Conservation (phyloP, 2,888 invertebrate species). For the Trissoscelio sp. region DNA sequence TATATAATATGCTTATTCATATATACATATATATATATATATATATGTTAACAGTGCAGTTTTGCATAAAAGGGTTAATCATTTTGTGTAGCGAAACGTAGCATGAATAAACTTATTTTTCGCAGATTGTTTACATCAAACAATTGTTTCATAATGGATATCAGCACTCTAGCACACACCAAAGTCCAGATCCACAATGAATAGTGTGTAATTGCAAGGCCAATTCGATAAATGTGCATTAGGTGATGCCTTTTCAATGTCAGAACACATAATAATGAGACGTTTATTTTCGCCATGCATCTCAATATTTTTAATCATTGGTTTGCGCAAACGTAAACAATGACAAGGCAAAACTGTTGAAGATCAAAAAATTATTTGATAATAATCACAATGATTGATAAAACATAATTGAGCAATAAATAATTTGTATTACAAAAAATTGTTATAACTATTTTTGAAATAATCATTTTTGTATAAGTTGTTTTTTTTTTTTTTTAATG, state of each 20-base stretch:
- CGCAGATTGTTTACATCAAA: conserved; percentile 19
- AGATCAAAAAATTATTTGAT: neutral
- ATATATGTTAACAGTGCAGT: too few relatives aligned
- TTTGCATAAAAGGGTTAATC: neutral
- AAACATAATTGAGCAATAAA: too few relatives aligned
- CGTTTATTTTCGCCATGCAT: conserved; percentile 36
- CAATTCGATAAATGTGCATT: conserved; percentile 21
- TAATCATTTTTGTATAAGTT: too few relatives aligned
- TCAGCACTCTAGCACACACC: conserved; percentile 6
- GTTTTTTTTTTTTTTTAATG: too few relatives aligned
- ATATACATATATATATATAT: too few relatives aligned
- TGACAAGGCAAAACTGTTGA: neutral
- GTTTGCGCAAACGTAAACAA: conserved; percentile 28
- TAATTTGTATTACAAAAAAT: too few relatives aligned
- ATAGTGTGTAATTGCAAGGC: conserved; percentile 38
- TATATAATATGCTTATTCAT: too few relatives aligned
- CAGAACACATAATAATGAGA: conserved; percentile 7
- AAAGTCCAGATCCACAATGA: conserved; percentile 51
- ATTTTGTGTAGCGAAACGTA: too few relatives aligned
- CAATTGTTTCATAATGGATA: conserved; percentile 37
- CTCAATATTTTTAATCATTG: conserved; percentile 21
- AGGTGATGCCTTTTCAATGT: conserved; percentile 47
- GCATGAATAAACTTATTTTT: neutral
- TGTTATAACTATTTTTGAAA: too few relatives aligned
- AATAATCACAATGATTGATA: too few relatives aligned